Conservation (phyloP, 2,888 invertebrate genomes). For the Papilio protenor region DNA sequence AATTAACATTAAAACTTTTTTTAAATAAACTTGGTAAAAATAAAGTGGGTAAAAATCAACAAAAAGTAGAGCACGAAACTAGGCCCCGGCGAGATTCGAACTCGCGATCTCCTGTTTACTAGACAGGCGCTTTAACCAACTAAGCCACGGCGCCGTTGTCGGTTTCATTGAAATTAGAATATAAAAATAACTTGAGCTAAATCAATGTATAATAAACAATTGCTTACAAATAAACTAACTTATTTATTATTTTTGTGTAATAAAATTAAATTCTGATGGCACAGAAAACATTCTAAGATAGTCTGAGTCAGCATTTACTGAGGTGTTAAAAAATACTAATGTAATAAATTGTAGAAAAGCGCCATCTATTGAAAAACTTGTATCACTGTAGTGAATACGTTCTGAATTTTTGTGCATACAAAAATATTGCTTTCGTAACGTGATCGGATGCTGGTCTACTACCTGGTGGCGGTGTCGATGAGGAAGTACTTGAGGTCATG, state of each 20-base stretch:
- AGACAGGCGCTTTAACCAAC: constrained; percentile 88
- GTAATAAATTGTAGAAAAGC: neutral
- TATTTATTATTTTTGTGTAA: neutral
- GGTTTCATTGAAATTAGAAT: neutral
- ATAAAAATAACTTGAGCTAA: neutral
- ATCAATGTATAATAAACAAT: neutral
- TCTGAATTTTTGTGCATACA: neutral
- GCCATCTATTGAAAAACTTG: neutral
- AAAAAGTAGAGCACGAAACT: neutral
- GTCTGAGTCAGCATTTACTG: neutral
- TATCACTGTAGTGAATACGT: neutral
- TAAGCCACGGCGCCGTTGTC: constrained; percentile 87
- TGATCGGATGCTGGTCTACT: neutral
- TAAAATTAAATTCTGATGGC: neutral
- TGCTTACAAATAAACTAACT: neutral
- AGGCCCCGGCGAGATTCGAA: constrained; percentile 82
- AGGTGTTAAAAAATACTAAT: neutral
- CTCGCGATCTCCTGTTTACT: constrained; percentile 82
- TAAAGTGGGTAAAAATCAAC: neutral
- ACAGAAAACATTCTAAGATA: neutral
- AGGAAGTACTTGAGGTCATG: constrained; percentile 62
- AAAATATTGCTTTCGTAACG: neutral
- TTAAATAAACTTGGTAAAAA: no score
- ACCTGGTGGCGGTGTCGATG: constrained; percentile 69
- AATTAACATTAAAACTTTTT: no score